Evolutionary conservation across 2,113 vertebrate species (phyloP).

Genomic region (Macrotus californicus): DNA sequence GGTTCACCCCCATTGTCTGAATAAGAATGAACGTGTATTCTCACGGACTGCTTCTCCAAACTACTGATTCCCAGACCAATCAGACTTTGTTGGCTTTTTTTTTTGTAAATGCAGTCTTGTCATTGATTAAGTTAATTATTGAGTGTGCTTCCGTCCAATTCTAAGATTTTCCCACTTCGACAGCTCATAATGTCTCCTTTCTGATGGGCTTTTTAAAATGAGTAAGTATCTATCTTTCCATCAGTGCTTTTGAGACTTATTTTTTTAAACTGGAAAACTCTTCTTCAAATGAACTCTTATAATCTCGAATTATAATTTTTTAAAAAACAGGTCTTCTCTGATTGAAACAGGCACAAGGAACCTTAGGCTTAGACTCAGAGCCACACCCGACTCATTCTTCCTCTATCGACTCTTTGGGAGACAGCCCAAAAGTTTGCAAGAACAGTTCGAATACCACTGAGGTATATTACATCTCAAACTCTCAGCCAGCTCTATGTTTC

Average conservation of each 20-base stretch:
- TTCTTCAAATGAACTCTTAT: not conserved
- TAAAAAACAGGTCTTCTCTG: not conserved
- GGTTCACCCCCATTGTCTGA: not conserved
- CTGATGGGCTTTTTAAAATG: not conserved
- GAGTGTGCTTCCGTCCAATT: not conserved
- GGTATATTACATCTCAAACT: not conserved
- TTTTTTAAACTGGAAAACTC: not conserved
- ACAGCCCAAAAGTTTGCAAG: not conserved
- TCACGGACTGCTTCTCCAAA: not conserved
- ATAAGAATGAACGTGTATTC: not conserved
- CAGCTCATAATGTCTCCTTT: not conserved
- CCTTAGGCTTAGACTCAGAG: not conserved
- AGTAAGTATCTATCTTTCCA: not conserved
- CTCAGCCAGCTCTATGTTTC: not conserved
- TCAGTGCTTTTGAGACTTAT: not conserved
- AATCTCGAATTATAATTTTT: not conserved
- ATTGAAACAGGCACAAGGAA: not conserved
- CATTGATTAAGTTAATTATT: not conserved
- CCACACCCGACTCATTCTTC: constrained; percentile 11
- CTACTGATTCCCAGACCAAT: not conserved
- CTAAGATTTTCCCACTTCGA: not conserved
- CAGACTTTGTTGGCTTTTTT: not conserved
- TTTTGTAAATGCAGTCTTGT: not conserved
- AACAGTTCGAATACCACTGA: not conserved
- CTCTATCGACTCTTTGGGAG: not conserved